Conservation (phyloP, 2,888 invertebrate genomes). For the Chloroclysta siterata region DNA sequence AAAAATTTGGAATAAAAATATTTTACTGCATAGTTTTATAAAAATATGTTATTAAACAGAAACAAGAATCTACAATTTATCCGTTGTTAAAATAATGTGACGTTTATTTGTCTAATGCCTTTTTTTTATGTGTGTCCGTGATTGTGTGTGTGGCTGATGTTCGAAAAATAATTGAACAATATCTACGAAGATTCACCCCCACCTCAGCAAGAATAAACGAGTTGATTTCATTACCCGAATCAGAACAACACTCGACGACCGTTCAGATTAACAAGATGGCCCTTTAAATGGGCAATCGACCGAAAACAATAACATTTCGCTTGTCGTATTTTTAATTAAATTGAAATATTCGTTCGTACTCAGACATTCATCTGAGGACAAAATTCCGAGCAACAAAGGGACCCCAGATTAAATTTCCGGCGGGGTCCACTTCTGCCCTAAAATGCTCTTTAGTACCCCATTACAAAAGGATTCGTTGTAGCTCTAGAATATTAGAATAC, state of each 20-base stretch:
- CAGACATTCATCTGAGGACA: conserved; percentile 77
- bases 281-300: conserved; percentile 53
- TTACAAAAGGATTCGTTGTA: conserved; percentile 71
- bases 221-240: conserved; percentile 48
- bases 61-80: no score
- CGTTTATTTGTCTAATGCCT: no score
- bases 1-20: no score
- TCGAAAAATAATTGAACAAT: not conserved
- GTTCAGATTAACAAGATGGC: conserved; percentile 52
- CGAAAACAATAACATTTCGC: conserved; percentile 62
- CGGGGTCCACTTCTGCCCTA: conserved; percentile 76
- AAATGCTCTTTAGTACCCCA: conserved; percentile 79
- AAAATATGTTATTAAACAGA: no score
- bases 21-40: no score
- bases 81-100: no score
- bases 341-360: conserved; percentile 75
- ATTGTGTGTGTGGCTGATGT: not conserved
- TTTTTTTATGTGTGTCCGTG: no score
- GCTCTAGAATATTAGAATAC: conserved; percentile 76
- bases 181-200: not conserved
- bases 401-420: conserved; percentile 82
- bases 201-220: conserved; percentile 37
- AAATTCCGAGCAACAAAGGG: conserved; percentile 75
- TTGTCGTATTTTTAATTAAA: conserved; percentile 76
- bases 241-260: conserved; percentile 41